These are phyloP conservation scores for Leptinotarsa undecemlineata DNA, from an alignment of 1,140 invertebrate species.

Conservation along the genomic window DNA sequence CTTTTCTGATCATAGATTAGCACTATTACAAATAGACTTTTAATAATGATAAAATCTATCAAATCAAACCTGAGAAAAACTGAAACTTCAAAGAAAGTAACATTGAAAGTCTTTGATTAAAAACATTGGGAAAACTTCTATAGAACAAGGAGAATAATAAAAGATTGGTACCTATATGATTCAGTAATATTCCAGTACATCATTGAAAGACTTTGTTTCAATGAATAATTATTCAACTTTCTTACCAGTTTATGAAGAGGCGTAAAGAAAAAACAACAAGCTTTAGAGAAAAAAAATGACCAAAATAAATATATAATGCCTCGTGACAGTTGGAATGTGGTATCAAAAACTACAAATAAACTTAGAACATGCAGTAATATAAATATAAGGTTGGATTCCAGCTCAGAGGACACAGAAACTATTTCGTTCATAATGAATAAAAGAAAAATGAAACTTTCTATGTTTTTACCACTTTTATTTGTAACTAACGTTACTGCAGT, in stretches of 20 bases:
- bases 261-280: background rate
- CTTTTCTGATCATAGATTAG: conserved; percentile 9
- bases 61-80: background rate
- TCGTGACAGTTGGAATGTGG: background rate
- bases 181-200: background rate
- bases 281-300: background rate
- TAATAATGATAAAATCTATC: background rate
- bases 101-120: background rate
- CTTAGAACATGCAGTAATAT: background rate
- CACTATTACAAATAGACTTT: conserved; percentile 9
- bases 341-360: background rate
- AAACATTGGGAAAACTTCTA: background rate
- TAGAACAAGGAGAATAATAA: background rate
- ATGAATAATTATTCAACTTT: background rate
- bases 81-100: background rate
- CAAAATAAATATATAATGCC: background rate
- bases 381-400: background rate
- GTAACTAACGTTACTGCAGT: no score
- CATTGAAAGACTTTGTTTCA: background rate
- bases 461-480: no score
- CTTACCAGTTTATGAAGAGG: background rate
- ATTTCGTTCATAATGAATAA: no score
- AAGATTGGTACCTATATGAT: background rate
- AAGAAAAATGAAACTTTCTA: no score
- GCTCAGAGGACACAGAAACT: background rate